Evolutionary conservation across 35 echinoderm and acorn worm species (phyloP), one percentile per base, ranked within the genome.

Genomic region (Patiria miniata): DNA sequence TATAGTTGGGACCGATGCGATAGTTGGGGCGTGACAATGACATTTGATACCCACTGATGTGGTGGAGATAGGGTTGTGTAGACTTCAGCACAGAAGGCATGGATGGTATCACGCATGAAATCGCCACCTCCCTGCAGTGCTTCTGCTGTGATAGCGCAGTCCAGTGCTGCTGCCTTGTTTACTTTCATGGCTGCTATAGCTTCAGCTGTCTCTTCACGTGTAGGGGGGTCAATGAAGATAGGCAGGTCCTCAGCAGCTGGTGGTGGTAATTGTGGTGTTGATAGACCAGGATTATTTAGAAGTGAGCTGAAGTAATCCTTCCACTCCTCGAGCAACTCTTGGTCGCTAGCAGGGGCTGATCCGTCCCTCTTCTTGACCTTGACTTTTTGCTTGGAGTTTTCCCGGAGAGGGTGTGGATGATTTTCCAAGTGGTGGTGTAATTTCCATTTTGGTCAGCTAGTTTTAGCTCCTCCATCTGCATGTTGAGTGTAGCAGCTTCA

Each of bases 391-490:
- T 53, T 87, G 37, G 37, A 28, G 39, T 78, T 51, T 50, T 87
- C 78, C 61, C 85, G 10, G 33, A 51, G 39, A 87, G 68, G 19
- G 33, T 78, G 68, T 87, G 61, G 39, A 87, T 78, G 14, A 87
- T 78, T 0, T 78, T 77, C 85, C 85, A 87, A 29, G 68, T 87
- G 18, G 85, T 51, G 47, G 65, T 78, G 26, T 85, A 85, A 38
- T 85, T 33, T 37, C 83, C 83, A 19, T 32, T 85, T 22, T 85
- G 33, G 50, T 85, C 55, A 4, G 83, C 83, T 6, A 52, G 2
- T 68, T 40, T 34, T 19, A 85, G 83, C 15, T 85, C 83, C 12
- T 85, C 83, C 83, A 85, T 85, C 58, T 85, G 56, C 47, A n/a
- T 65, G 26, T 68, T 65, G 32, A 85, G 57, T 33, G 56, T 19